phyloP scores from a whole-genome alignment of 2,888 invertebrate genomes.

The Drosophila quinaria region DNA sequence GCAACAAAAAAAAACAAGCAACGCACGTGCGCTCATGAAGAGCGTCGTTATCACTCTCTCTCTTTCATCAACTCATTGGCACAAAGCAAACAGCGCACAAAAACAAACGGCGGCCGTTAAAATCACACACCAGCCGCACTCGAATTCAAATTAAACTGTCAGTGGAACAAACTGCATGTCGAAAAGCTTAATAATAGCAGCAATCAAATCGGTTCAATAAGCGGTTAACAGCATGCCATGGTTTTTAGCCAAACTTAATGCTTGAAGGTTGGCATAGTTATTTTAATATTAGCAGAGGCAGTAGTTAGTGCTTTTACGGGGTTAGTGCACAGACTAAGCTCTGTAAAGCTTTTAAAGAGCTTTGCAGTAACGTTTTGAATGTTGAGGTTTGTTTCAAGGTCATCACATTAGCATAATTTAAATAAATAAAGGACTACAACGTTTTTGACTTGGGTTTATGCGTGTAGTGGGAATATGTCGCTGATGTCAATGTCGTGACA shows the following conservation, averaged over 20 bases:
- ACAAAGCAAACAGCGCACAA: too few relatives aligned
- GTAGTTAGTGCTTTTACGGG: not conserved
- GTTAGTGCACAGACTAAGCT: slow-evolving; percentile 5
- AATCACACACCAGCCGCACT: too few relatives aligned
- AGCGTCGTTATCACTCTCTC: too few relatives aligned
- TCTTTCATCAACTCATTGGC: too few relatives aligned
- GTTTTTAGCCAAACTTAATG: not conserved
- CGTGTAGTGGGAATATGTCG: slow-evolving; percentile 52
- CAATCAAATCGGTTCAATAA: not conserved
- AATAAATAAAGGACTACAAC: slow-evolving; percentile 42
- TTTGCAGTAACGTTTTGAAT: slow-evolving; percentile 1
- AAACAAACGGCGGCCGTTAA: too few relatives aligned
- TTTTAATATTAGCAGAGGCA: not conserved
- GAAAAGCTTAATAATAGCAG: too few relatives aligned
- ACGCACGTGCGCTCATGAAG: too few relatives aligned
- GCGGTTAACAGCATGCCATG: not conserved
- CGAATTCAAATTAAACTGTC: too few relatives aligned
- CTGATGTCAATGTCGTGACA: slow-evolving; percentile 65
- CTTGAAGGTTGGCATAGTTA: not conserved
- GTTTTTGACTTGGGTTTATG: slow-evolving; percentile 44
- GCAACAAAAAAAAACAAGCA: too few relatives aligned
- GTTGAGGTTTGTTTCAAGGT: slow-evolving; percentile 42
- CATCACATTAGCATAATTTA: slow-evolving; percentile 49
- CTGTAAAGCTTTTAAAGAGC: not conserved
- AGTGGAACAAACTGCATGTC: too few relatives aligned